phyloP scores from a whole-genome alignment of 2,888 invertebrate species.

The Agonopterix subpropinquella region DNA sequence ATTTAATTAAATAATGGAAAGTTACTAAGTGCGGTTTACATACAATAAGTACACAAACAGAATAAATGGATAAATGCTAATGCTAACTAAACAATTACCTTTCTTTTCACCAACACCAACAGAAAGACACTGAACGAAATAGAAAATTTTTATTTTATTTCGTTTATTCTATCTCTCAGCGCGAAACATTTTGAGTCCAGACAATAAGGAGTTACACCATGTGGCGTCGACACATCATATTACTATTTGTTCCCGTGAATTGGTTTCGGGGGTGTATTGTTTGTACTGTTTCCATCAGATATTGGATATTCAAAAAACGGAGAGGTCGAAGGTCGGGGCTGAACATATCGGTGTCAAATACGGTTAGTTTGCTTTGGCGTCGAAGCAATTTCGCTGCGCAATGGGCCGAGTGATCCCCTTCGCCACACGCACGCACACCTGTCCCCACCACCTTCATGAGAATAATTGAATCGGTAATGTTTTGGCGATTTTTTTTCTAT shows the following conservation, averaged over 20 bases:
- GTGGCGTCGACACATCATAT: not conserved
- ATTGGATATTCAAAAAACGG: conserved; percentile 23
- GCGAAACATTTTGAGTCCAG: not conserved
- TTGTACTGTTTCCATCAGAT: conserved; percentile 4
- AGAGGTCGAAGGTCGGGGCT: conserved; percentile 11
- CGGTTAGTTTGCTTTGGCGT: conserved; percentile 34
- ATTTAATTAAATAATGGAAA: too few relatives aligned
- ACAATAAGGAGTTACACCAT: not conserved
- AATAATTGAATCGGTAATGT: too few relatives aligned
- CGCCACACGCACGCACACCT: not conserved
- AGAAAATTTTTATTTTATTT: too few relatives aligned
- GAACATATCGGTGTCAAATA: conserved; percentile 35
- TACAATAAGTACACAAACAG: too few relatives aligned
- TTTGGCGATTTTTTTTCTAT: too few relatives aligned
- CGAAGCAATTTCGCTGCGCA: conserved; percentile 38
- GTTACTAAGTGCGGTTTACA: too few relatives aligned
- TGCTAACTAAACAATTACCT: too few relatives aligned
- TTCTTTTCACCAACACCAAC: too few relatives aligned
- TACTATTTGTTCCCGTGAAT: not conserved
- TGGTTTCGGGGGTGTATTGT: not conserved
- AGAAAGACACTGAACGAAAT: too few relatives aligned
- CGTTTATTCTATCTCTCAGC: conserved; percentile 8
- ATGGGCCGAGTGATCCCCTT: conserved; percentile 31
- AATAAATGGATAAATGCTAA: too few relatives aligned
- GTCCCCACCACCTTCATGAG: too few relatives aligned